Evolutionary conservation across 2,888 invertebrate genomes (phyloP).

Genomic region (Brachyptera risi): DNA sequence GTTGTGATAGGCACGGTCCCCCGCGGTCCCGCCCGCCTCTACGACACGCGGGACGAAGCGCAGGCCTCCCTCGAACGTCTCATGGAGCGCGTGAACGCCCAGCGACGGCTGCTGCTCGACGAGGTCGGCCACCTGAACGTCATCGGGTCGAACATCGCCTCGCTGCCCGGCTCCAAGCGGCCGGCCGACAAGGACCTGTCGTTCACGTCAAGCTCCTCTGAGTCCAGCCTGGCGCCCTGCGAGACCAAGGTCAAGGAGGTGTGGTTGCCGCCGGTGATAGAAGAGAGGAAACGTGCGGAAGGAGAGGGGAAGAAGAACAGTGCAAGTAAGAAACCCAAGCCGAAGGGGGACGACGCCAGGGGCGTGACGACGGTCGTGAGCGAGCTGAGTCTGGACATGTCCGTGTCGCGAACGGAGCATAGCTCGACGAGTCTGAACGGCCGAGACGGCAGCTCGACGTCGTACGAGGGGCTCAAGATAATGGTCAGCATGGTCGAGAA

Average conservation of each 20-base stretch:
- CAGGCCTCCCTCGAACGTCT: slow-evolving; percentile 39
- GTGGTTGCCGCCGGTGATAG: not conserved
- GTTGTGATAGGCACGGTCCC: not conserved
- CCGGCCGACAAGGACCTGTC: not conserved
- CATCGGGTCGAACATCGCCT: not conserved
- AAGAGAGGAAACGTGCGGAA: not conserved
- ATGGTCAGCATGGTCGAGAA: not conserved
- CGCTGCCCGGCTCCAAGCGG: not conserved
- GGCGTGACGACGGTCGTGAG: not conserved
- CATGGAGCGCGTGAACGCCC: slow-evolving; percentile 42
- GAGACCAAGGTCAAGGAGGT: not conserved
- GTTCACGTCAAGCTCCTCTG: not conserved
- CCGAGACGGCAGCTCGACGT: not conserved
- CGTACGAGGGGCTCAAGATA: not conserved
- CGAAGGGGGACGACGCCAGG: too few species aligned
- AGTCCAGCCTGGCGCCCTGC: not conserved
- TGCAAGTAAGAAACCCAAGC: too few species aligned
- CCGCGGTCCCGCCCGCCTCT: not conserved
- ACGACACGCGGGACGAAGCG: not conserved
- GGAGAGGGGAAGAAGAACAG: too few species aligned
- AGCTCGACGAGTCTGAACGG: not conserved
- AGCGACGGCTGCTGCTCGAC: slow-evolving; percentile 42
- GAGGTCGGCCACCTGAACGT: slow-evolving; percentile 35
- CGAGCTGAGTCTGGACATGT: not conserved
- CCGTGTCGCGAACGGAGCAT: not conserved